phyloP scores from a whole-genome alignment of 1,140 invertebrate genomes.

The Bombus soroeensis region DNA sequence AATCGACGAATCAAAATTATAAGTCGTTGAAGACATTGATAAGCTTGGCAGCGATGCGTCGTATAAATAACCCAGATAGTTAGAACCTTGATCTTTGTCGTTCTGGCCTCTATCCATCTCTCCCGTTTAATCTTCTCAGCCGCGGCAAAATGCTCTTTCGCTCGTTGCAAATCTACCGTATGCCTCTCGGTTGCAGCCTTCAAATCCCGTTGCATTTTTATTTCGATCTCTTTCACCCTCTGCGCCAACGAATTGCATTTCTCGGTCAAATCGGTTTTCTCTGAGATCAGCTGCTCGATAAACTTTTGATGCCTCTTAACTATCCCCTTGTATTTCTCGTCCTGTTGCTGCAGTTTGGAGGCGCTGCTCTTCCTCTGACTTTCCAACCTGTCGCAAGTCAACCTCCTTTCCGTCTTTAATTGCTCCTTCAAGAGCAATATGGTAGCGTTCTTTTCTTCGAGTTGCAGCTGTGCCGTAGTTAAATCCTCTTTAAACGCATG shows the following conservation, averaged over 20 bases:
- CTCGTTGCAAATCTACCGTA: slow-evolving; percentile 85
- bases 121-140: slow-evolving; percentile 87
- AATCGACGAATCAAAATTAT: not conserved
- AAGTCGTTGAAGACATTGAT: not conserved
- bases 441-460: slow-evolving; percentile 81
- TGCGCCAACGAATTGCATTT: slow-evolving; percentile 85
- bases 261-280: slow-evolving; percentile 86
- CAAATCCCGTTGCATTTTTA: slow-evolving; percentile 82
- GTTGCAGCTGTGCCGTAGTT: slow-evolving; percentile 72
- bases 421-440: slow-evolving; percentile 78
- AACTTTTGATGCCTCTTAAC: slow-evolving; percentile 87
- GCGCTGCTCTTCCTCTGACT: slow-evolving; percentile 75
- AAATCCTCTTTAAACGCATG: slow-evolving; percentile 71
- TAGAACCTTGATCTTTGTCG: slow-evolving; percentile 87
- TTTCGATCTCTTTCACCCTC: slow-evolving; percentile 83
- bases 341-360: slow-evolving; percentile 83
- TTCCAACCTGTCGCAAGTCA: slow-evolving; percentile 77
- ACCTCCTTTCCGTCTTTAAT: slow-evolving; percentile 77
- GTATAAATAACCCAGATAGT: not conserved
- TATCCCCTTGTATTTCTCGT: slow-evolving; percentile 86
- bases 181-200: slow-evolving; percentile 86
- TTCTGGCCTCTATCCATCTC: slow-evolving; percentile 87
- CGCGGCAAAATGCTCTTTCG: slow-evolving; percentile 86
- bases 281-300: slow-evolving; percentile 87
- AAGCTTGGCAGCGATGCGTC: not conserved